Percentiles rank a stretch among this genome's conserved stretches.
Evolutionary conservation across 2,797 vertebrate genomes (phyloP).

Genomic region (Syngnathus acus): DNA sequence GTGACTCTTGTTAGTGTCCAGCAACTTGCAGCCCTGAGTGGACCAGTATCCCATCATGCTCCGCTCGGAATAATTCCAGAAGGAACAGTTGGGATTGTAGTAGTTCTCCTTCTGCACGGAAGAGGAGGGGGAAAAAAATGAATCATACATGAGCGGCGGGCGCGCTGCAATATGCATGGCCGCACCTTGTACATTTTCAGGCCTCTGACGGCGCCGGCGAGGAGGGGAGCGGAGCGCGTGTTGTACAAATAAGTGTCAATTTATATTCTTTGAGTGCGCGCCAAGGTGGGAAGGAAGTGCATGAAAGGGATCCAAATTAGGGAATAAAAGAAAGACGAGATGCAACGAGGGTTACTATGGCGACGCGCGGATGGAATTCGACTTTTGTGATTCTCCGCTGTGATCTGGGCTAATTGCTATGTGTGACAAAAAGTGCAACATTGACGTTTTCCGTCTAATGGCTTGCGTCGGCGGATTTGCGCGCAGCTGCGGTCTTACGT

Average conservation of each 20-base stretch:
- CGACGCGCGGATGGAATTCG: constrained; percentile 1
- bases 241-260: constrained; percentile 10
- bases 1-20: constrained; percentile 92
- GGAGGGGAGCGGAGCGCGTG: background rate
- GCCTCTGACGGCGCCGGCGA: background rate
- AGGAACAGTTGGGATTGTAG: constrained; percentile 98
- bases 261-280: background rate
- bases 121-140: constrained; percentile 13
- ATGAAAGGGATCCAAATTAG: constrained; percentile 8
- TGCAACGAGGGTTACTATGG: constrained; percentile 5
- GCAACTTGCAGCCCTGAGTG: constrained; percentile 93
- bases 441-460: constrained; percentile 5
- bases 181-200: constrained; percentile 24
- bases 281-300: background rate
- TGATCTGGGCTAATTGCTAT: constrained; percentile 5
- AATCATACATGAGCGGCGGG: constrained; percentile 25
- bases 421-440: background rate
- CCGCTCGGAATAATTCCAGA: constrained; percentile 98
- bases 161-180: constrained; percentile 26
- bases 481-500: constrained; percentile 72
- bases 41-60: constrained; percentile 99
- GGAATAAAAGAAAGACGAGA: constrained; percentile 6
- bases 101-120: constrained; percentile 86
- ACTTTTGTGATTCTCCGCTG: background rate
- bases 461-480: background rate